A percentile compares a stretch with the other conserved stretches of the same genome.
Conservation (phyloP, 2,888 invertebrate species). For the Danaus chrysippus region DNA sequence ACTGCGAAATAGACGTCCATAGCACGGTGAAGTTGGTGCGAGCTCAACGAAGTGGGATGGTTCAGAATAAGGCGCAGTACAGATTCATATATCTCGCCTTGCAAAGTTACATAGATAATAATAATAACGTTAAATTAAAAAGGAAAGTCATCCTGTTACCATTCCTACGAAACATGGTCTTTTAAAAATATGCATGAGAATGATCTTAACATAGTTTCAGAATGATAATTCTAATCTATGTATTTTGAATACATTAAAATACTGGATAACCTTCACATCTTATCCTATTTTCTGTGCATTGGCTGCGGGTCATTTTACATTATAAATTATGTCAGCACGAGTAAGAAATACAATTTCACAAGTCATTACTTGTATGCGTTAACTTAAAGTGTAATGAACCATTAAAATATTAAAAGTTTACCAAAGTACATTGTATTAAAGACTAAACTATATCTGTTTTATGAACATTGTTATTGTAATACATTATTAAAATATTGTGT, state of each 20-base stretch:
- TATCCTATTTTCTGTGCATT: too few relatives aligned
- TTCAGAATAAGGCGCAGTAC: conserved; percentile 99
- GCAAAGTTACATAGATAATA: conserved; percentile 89
- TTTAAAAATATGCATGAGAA: background rate
- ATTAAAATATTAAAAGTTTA: background rate
- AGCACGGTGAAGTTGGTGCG: conserved; percentile 96
- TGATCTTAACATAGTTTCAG: too few relatives aligned
- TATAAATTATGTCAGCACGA: too few relatives aligned
- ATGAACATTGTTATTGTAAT: conserved; percentile 1
- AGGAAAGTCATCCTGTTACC: conserved; percentile 37
- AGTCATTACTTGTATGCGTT: too few relatives aligned
- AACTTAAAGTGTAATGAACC: too few relatives aligned
- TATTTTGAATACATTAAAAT: too few relatives aligned
- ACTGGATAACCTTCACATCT: too few relatives aligned
- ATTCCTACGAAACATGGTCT: background rate
- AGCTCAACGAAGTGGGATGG: conserved; percentile 97
- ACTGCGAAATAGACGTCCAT: conserved; percentile 97
- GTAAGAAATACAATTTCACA: too few relatives aligned
- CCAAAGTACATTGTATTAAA: conserved; percentile 5
- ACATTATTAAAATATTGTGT: background rate
- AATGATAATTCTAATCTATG: too few relatives aligned
- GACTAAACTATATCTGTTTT: background rate
- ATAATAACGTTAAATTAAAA: conserved; percentile 40
- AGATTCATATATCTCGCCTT: conserved; percentile 98
- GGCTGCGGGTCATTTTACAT: background rate